A percentile compares a stretch with the other conserved stretches of the same genome.
phyloP scores from a whole-genome alignment of 2,888 invertebrate species.

The Sicus ferrugineus region DNA sequence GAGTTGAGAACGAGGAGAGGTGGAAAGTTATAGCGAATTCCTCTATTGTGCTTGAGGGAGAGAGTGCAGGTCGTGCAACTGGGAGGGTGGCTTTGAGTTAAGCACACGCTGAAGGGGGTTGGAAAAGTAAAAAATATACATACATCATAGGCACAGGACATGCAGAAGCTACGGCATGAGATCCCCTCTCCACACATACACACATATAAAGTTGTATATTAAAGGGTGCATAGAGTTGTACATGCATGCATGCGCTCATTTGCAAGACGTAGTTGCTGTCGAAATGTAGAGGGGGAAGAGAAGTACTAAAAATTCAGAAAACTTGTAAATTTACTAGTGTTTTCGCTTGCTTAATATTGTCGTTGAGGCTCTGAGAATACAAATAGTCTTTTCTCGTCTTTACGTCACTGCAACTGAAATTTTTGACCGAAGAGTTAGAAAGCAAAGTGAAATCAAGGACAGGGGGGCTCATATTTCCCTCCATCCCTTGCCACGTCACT shows the following conservation, averaged over 20 bases:
- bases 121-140: constrained; percentile 19
- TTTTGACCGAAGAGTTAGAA: no score
- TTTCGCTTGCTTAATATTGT: no score
- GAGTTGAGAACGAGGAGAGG: constrained; percentile 9
- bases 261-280: neutral
- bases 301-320: neutral
- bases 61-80: neutral
- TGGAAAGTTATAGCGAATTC: constrained; percentile 16
- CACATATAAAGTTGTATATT: neutral
- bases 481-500: neutral
- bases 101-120: constrained; percentile 15
- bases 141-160: neutral
- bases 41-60: constrained; percentile 11
- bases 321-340: no score
- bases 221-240: neutral
- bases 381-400: no score
- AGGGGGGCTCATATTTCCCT: neutral
- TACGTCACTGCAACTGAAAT: no score
- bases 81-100: constrained; percentile 15
- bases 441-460: no score
- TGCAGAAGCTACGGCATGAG: neutral
- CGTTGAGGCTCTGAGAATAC: no score
- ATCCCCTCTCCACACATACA: neutral
- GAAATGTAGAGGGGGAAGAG: neutral
- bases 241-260: neutral